Conservation (phyloP, 2,797 vertebrate species). For the Falco concolor region DNA sequence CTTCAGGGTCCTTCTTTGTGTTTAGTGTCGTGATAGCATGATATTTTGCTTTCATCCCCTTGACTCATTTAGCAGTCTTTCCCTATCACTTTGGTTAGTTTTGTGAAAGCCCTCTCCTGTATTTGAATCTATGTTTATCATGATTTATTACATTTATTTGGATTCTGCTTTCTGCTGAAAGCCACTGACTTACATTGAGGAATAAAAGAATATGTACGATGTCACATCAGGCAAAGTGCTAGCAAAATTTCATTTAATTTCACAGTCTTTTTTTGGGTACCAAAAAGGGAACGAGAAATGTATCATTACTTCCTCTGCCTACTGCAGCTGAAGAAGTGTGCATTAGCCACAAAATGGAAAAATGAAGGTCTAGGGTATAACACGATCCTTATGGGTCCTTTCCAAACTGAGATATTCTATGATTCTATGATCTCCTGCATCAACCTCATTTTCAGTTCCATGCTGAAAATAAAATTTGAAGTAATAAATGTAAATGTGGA, state of each 20-base stretch:
- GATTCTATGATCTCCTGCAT: background rate
- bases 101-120: background rate
- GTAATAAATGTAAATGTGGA: background rate
- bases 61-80: background rate
- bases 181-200: background rate
- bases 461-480: background rate
- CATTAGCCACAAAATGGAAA: background rate
- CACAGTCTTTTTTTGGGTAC: background rate
- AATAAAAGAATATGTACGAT: background rate
- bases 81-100: background rate
- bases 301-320: background rate
- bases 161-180: background rate
- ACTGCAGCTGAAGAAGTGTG: background rate
- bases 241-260: background rate
- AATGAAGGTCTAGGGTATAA: background rate
- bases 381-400: background rate
- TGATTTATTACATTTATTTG: background rate
- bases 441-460: background rate
- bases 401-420: background rate
- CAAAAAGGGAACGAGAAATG: background rate
- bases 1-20: background rate
- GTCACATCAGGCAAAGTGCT: background rate
- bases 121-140: background rate
- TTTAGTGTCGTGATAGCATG: background rate
- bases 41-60: background rate